Evolutionary conservation across 2,113 vertebrate species (phyloP), one percentile per base, ranked within the genome.

Genomic region (Apodemus sylvaticus): DNA sequence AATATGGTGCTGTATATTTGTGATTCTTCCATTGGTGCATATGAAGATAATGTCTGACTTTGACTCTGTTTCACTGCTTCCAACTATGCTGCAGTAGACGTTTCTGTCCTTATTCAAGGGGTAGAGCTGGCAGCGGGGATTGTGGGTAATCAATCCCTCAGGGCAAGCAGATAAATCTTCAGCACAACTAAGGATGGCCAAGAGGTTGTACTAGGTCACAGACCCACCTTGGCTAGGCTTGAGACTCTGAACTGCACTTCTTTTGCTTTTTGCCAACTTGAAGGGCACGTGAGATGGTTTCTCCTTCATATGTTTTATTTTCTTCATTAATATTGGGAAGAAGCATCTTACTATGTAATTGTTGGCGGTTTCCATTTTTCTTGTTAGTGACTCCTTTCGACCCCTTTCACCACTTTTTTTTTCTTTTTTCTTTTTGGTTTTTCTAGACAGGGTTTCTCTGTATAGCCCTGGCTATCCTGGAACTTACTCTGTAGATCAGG

Each of bases 41-140:
- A 48, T 60, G 77, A 22, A 39, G 53, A 26, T 16, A 55, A 7
- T 31, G 76, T 62, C 39, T 29, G 51, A n/a, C 86, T 94, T 86
- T 91, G 64, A 42, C 76, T 94, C 39, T 88, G 12, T 31, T 93
- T 90, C 74, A 39, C 19, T 91, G 34, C 51, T 94, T 91, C 45
- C 22, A 95, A 39, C 14, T 58, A 66, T 71, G 51, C n/a, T 89
- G 4, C 58, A 39, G 31, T 12, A 17, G 71, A 86, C 20, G 60
- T 29, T 91, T 9, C 10, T 91, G 39, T 36, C 36, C n/a, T 68
- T 48, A 3, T 70, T 4, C 39, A 70, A 53, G 12, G 29, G 11
- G 0, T 29, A 78, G n/a, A 42, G 9, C 34, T 26, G n/a, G 17
- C 62, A 8, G 42, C 51, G 20, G 70, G 39, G 9, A 62, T 89